These are phyloP conservation scores for Drosophila pachea DNA, from an alignment of 1,140 invertebrate species.

Conservation along the genomic window DNA sequence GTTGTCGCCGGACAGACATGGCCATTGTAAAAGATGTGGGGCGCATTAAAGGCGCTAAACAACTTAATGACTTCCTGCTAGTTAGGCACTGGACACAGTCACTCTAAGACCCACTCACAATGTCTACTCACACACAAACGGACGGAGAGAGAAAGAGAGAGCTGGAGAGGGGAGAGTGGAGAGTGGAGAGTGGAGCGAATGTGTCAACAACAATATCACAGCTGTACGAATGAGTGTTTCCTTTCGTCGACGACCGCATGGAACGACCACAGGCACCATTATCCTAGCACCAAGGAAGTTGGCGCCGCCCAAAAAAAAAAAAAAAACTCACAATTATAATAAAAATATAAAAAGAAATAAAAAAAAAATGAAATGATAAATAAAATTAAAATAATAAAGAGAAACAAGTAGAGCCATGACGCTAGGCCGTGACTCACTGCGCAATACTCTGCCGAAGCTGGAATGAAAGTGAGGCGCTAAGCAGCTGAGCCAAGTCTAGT, in stretches of 20 bases:
- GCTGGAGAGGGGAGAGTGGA: neutral
- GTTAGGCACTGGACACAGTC: constrained; percentile 55
- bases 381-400: no score
- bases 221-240: constrained; percentile 69
- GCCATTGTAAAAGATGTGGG: constrained; percentile 30
- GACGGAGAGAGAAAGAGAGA: constrained; percentile 8
- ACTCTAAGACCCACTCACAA: constrained; percentile 9
- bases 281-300: constrained; percentile 29
- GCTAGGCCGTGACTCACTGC: neutral
- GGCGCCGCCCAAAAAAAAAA: constrained; percentile 14
- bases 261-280: constrained; percentile 69
- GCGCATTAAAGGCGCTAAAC: constrained; percentile 58
- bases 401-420: no score
- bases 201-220: constrained; percentile 46
- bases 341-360: constrained; percentile 13
- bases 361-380: no score
- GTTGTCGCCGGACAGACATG: constrained; percentile 11
- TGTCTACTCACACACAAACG: constrained; percentile 15
- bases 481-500: no score
- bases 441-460: neutral
- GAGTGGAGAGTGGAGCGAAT: neutral
- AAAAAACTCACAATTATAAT: constrained; percentile 9
- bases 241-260: constrained; percentile 47
- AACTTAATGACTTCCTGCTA: constrained; percentile 76
- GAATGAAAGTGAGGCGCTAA: no score